These are phyloP conservation scores for Mus spretus DNA, from an alignment of 2,797 vertebrate species.

Conservation along the genomic window DNA sequence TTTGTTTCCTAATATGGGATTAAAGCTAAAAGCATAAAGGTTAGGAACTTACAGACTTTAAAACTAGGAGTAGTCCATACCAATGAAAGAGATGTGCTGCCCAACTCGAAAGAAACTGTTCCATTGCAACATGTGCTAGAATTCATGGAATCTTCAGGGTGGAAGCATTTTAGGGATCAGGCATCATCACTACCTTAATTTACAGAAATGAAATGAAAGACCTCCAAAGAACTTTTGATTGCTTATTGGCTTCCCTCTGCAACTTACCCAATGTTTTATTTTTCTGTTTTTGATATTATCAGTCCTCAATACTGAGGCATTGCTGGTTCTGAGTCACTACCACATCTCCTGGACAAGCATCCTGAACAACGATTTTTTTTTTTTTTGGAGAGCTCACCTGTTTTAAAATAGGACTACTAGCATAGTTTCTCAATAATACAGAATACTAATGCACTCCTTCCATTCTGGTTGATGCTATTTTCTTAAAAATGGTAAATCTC, in stretches of 20 bases:
- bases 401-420: neutral
- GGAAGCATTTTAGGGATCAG: neutral
- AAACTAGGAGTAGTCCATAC: neutral
- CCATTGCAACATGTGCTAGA: neutral
- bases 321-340: neutral
- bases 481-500: neutral
- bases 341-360: neutral
- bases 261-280: neutral
- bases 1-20: neutral
- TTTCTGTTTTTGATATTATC: neutral
- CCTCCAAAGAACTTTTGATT: neutral
- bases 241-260: neutral
- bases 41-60: neutral
- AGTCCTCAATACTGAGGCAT: neutral
- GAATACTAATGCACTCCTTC: neutral
- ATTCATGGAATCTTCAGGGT: neutral
- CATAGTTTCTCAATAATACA: neutral
- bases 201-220: neutral
- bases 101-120: neutral
- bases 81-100: neutral
- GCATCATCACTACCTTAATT: neutral
- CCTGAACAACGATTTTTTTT: slow-evolving; percentile 41
- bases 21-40: neutral
- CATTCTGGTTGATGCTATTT: neutral
- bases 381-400: neutral